Conservation (phyloP, 2,888 invertebrate species). For the Tribolium freemani region DNA sequence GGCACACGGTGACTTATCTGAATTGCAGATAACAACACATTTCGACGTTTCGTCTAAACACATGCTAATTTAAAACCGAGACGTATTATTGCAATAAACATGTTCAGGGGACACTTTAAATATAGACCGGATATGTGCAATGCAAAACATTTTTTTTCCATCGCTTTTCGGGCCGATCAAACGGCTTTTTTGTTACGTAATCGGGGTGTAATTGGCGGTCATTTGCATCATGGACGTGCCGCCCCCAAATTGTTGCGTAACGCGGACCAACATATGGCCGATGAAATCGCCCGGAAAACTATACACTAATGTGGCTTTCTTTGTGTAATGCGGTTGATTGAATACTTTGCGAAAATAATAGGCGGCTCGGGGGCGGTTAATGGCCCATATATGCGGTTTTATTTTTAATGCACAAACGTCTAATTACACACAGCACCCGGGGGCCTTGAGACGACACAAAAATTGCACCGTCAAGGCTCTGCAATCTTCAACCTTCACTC, state of each 20-base stretch:
- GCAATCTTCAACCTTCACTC: too few relatives aligned
- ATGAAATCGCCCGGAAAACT: slow-evolving; percentile 18
- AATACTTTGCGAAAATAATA: slow-evolving; percentile 1
- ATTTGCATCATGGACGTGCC: slow-evolving; percentile 11
- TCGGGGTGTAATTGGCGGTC: slow-evolving; percentile 4
- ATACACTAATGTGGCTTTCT: slow-evolving; percentile 15
- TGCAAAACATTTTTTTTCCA: not conserved
- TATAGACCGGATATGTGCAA: slow-evolving; percentile 8
- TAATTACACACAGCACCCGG: not conserved
- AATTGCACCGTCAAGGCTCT: too few relatives aligned
- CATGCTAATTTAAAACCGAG: slow-evolving; percentile 2
- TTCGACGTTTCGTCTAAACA: not conserved
- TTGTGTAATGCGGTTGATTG: slow-evolving; percentile 22
- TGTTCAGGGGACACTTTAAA: not conserved
- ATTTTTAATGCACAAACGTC: not conserved
- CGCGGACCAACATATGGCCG: slow-evolving; percentile 14
- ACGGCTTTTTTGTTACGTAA: slow-evolving; percentile 17
- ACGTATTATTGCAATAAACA: slow-evolving; percentile 1
- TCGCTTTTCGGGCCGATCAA: not conserved
- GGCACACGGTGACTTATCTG: slow-evolving; percentile 30
- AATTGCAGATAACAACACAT: slow-evolving; percentile 12
- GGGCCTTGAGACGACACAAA: not conserved
- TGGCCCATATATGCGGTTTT: not conserved
- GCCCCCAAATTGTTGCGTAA: slow-evolving; percentile 30
- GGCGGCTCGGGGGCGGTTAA: slow-evolving; percentile 9